Evolutionary conservation across 1,140 invertebrate species (phyloP).

Genomic region (Eulimnadia texana): DNA sequence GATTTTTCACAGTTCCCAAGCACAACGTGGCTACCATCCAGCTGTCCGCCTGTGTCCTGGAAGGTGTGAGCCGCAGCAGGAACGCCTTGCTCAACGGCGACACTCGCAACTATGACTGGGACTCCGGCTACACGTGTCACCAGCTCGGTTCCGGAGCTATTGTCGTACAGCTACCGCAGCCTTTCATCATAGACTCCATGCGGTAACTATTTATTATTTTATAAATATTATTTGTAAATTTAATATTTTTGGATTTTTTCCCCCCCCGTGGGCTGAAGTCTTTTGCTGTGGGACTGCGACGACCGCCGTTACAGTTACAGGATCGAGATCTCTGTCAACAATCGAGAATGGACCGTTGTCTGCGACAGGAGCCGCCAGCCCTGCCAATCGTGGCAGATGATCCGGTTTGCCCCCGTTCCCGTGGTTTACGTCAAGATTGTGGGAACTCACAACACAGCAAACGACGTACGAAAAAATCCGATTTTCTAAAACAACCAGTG

Average conservation of each 20-base stretch:
- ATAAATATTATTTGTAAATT: background rate
- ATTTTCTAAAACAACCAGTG: no score
- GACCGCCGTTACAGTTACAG: conserved; percentile 90
- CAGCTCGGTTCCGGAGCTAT: conserved; percentile 91
- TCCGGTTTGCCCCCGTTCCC: conserved; percentile 57
- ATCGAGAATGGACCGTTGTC: conserved; percentile 74
- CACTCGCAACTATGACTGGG: conserved; percentile 90
- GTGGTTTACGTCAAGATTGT: conserved; percentile 89
- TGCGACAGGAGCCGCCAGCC: conserved; percentile 56
- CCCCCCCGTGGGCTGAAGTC: conserved; percentile 26
- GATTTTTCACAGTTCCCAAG: conserved; percentile 65
- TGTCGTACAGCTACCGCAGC: conserved; percentile 87
- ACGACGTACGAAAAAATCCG: conserved; percentile 81
- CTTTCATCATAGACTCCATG: conserved; percentile 83
- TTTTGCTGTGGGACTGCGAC: conserved; percentile 96
- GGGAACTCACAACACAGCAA: conserved; percentile 90
- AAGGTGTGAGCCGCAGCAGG: conserved; percentile 79
- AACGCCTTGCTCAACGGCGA: conserved; percentile 95
- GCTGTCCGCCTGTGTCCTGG: conserved; percentile 77
- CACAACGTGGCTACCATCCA: conserved; percentile 84
- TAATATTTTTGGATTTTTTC: background rate
- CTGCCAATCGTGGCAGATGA: conserved; percentile 82
- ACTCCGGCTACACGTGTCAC: conserved; percentile 96
- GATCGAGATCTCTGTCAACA: conserved; percentile 88
- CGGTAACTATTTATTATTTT: conserved; percentile 38